Percentiles rank a stretch among this genome's conserved stretches.
These are phyloP conservation scores for Eudasyphora cyanicolor DNA, from an alignment of 2,888 invertebrate genomes.

Conservation along the genomic window DNA sequence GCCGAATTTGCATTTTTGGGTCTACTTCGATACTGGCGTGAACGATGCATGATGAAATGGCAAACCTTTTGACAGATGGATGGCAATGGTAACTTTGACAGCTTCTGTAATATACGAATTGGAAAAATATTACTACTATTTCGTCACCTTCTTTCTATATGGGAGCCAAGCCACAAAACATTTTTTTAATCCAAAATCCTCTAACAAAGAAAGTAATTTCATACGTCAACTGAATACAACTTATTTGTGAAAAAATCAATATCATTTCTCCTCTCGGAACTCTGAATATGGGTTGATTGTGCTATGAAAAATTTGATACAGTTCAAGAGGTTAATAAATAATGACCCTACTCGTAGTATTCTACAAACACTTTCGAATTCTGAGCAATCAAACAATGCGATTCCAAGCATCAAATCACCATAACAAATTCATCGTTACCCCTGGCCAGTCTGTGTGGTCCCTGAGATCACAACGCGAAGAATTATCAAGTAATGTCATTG, in stretches of 20 bases:
- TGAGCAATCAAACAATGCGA: background rate
- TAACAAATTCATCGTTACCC: conserved; percentile 3
- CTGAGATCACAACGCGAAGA: conserved; percentile 34
- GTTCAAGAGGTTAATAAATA: conserved; percentile 28
- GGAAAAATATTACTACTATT: no score
- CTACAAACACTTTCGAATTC: background rate
- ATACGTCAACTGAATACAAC: conserved; percentile 22
- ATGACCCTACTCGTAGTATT: no score
- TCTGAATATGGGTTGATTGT: conserved; percentile 16
- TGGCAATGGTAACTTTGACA: no score
- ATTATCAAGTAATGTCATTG: conserved; percentile 59
- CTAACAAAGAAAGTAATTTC: background rate
- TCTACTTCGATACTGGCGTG: no score
- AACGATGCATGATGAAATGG: no score
- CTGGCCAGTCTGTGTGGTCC: conserved; percentile 52
- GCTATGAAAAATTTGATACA: conserved; percentile 3
- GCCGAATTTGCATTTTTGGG: no score
- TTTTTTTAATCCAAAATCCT: no score
- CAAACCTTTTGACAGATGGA: no score
- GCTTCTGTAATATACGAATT: no score
- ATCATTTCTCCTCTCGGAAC: background rate
- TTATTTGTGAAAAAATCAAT: conserved; percentile 48
- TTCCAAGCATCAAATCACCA: no score
- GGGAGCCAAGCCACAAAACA: no score
- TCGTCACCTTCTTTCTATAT: no score